phyloP scores from a whole-genome alignment of 2,888 invertebrate species.

The Allolobophora icterica region DNA sequence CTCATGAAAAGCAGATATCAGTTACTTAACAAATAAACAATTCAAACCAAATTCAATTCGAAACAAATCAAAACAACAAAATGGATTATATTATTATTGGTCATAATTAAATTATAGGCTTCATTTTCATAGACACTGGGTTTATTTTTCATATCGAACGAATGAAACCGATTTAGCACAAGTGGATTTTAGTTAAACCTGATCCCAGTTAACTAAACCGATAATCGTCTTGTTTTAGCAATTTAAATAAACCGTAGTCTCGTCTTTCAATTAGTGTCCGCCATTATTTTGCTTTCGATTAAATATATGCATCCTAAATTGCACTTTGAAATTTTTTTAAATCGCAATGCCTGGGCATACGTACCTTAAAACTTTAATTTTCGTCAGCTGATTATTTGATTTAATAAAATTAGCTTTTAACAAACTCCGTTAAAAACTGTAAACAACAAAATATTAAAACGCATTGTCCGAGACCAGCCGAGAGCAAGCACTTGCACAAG shows the following conservation, averaged over 20 bases:
- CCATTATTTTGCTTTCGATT: slow-evolving; percentile 12
- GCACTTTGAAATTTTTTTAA: background rate
- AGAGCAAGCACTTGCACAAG: background rate
- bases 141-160: background rate
- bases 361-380: background rate
- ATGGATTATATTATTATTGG: no score
- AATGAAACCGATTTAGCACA: background rate
- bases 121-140: background rate
- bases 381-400: background rate
- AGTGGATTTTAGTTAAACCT: background rate
- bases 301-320: background rate
- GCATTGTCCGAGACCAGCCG: background rate
- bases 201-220: background rate
- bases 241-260: background rate
- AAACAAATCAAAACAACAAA: no score
- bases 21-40: background rate
- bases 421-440: slow-evolving; percentile 8
- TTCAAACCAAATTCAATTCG: background rate
- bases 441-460: slow-evolving; percentile 17
- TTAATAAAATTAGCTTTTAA: background rate
- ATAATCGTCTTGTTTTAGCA: background rate
- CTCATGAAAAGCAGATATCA: background rate
- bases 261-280: slow-evolving; percentile 17
- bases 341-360: background rate
- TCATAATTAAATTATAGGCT: background rate